Conservation (phyloP, 2,797 vertebrate genomes). For the Oreochromis mossambicus region DNA sequence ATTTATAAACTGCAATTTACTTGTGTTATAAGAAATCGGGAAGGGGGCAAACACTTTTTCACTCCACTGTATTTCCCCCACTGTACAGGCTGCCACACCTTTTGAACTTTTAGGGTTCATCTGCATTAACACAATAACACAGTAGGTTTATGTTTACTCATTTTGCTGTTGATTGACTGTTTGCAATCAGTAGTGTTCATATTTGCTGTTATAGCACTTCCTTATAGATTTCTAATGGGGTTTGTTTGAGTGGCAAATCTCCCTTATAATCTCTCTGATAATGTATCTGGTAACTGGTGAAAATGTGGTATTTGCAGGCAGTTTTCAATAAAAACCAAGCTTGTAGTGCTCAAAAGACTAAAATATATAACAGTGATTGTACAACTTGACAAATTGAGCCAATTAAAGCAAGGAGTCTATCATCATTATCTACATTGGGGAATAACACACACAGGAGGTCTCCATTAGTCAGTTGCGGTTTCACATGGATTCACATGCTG, state of each 20-base stretch:
- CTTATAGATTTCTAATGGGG: neutral
- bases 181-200: neutral
- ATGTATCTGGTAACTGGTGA: neutral
- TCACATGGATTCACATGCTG: neutral
- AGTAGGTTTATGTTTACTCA: neutral
- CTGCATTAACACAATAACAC: neutral
- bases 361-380: neutral
- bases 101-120: neutral
- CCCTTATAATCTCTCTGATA: neutral
- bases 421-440: neutral
- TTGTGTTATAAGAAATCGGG: neutral
- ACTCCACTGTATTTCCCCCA: neutral
- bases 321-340: neutral
- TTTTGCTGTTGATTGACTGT: neutral
- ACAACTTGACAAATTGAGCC: neutral
- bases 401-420: neutral
- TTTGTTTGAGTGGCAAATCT: neutral
- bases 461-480: neutral
- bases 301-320: neutral
- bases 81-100: neutral
- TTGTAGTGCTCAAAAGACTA: neutral
- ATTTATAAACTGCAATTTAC: neutral
- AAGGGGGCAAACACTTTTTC: neutral
- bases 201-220: neutral
- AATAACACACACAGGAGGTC: neutral